phyloP scores from a whole-genome alignment of 2,113 vertebrate genomes.

The Boulengerochromis microlepis region DNA sequence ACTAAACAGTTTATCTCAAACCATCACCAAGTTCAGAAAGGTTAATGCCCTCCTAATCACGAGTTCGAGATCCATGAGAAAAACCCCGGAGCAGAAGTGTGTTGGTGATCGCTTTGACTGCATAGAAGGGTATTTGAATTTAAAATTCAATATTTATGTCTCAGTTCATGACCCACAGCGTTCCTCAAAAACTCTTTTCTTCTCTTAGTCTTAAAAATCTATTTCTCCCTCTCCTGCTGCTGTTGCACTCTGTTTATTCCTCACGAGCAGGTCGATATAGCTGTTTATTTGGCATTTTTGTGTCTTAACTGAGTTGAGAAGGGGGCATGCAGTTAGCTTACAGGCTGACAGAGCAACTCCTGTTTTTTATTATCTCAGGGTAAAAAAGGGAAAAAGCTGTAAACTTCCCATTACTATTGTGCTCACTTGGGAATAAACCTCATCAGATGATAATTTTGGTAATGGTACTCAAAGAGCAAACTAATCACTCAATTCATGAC shows the following conservation, averaged over 20 bases:
- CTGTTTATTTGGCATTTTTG: constrained; percentile 40
- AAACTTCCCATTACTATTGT: not conserved
- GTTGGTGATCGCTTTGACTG: not conserved
- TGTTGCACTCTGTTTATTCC: constrained; percentile 3
- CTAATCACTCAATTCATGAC: not conserved
- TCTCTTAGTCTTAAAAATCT: not conserved
- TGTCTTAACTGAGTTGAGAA: constrained; percentile 26
- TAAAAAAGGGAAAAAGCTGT: not conserved
- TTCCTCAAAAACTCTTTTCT: not conserved
- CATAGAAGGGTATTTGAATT: not conserved
- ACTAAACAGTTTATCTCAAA: not conserved
- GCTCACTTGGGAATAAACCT: not conserved
- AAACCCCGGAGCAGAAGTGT: not conserved
- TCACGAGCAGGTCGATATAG: not conserved
- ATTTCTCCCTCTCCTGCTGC: not conserved
- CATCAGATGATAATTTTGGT: not conserved
- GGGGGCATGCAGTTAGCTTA: not conserved
- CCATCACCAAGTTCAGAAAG: not conserved
- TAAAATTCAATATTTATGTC: constrained; percentile 23
- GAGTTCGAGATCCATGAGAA: not conserved
- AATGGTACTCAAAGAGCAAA: not conserved
- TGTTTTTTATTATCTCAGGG: constrained; percentile 17
- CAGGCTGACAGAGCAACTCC: not conserved
- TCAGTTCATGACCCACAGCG: constrained; percentile 6
- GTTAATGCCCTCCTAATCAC: constrained; percentile 5